Conservation (phyloP, 2,888 invertebrate genomes). For the Mechanitis mazaeus region DNA sequence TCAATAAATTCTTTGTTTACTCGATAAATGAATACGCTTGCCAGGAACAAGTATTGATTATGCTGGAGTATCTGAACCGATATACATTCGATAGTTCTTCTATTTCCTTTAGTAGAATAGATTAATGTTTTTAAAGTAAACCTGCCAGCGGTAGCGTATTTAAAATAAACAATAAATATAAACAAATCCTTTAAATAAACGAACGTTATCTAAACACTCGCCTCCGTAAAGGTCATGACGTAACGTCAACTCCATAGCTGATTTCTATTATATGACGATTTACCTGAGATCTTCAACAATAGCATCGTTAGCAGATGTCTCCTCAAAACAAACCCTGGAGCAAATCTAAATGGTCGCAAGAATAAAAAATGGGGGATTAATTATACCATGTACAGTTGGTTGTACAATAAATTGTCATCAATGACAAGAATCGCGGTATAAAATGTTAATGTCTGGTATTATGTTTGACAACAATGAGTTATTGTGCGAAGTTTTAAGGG, state of each 20-base stretch:
- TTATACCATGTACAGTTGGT: slow-evolving; percentile 36
- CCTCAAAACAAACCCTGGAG: slow-evolving; percentile 71
- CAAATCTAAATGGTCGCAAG: slow-evolving; percentile 59
- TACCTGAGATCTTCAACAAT: slow-evolving; percentile 70
- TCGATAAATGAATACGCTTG: slow-evolving; percentile 62
- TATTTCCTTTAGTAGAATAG: not conserved
- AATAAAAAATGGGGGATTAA: slow-evolving; percentile 53
- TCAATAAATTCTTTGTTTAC: slow-evolving; percentile 74
- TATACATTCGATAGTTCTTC: slow-evolving; percentile 1
- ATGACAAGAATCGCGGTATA: slow-evolving; percentile 70
- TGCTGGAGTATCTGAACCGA: slow-evolving; percentile 17
- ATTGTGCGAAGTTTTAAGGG: slow-evolving; percentile 64
- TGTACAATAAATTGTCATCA: slow-evolving; percentile 73
- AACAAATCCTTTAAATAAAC: slow-evolving; percentile 59
- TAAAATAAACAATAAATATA: slow-evolving; percentile 21
- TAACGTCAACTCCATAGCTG: slow-evolving; percentile 71
- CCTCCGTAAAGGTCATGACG: slow-evolving; percentile 60
- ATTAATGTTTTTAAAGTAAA: not conserved
- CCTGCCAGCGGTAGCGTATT: slow-evolving; percentile 3
- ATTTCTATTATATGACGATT: slow-evolving; percentile 69
- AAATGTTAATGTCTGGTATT: slow-evolving; percentile 73
- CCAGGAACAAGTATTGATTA: slow-evolving; percentile 39
- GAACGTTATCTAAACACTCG: slow-evolving; percentile 67
- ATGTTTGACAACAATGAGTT: slow-evolving; percentile 68
- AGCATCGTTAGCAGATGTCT: slow-evolving; percentile 66